Percentiles rank a stretch among this genome's conserved stretches.
Conservation (phyloP, 2,797 vertebrate genomes). For the Diceros bicornis region DNA sequence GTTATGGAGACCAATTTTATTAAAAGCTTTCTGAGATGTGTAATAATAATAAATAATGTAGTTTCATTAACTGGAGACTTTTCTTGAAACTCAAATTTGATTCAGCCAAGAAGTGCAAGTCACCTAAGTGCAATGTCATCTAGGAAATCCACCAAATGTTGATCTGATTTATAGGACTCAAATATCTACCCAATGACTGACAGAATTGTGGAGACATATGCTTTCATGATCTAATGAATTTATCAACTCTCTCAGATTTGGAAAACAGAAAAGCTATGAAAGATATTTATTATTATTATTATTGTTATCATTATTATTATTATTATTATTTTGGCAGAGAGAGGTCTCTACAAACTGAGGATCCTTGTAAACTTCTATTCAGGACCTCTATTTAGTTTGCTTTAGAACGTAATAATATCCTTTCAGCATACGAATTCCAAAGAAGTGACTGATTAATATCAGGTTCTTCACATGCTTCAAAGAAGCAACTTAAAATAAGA, state of each 20-base stretch:
- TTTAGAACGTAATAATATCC: background rate
- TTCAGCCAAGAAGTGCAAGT: background rate
- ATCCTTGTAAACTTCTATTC: background rate
- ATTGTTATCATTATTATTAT: background rate
- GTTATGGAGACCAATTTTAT: background rate
- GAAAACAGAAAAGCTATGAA: background rate
- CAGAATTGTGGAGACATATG: background rate
- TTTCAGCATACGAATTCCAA: background rate
- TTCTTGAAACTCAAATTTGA: constrained; percentile 34
- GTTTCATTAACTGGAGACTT: background rate
- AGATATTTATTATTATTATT: background rate
- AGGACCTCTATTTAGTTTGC: background rate
- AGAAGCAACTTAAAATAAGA: background rate
- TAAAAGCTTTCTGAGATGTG: background rate
- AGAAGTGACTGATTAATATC: background rate
- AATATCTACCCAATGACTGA: background rate
- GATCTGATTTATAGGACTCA: background rate
- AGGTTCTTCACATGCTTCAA: background rate
- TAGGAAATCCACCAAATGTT: background rate
- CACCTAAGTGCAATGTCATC: background rate
- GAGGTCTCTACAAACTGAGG: background rate
- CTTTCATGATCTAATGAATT: background rate
- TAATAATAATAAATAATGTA: background rate
- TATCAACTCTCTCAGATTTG: background rate
- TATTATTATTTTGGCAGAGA: background rate